phyloP scores from a whole-genome alignment of 2,888 invertebrate genomes.

The Adelognathus sp. region DNA sequence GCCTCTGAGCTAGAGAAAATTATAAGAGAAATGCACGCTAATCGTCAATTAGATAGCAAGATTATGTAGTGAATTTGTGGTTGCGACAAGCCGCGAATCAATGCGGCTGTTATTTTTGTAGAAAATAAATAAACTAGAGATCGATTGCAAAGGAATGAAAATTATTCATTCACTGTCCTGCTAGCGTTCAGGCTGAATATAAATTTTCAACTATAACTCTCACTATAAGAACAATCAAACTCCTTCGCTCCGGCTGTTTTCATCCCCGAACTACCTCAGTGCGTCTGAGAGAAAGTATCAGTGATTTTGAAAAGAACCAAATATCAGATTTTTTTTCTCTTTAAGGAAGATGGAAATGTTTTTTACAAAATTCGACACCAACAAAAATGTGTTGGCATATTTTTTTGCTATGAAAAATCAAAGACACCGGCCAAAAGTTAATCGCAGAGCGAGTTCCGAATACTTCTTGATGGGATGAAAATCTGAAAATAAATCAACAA shows the following conservation, averaged over 20 bases:
- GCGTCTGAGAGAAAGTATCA: too few species aligned
- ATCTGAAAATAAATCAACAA: too few species aligned
- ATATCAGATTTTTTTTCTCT: background rate
- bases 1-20: background rate
- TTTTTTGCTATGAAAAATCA: too few species aligned
- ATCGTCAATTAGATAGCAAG: background rate
- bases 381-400: background rate
- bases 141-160: background rate
- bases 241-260: constrained; percentile 19
- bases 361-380: background rate
- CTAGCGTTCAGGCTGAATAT: constrained; percentile 12
- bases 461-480: too few species aligned
- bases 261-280: background rate
- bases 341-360: background rate
- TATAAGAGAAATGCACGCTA: background rate
- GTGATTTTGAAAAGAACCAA: too few species aligned
- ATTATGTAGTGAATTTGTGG: background rate
- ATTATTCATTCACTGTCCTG: constrained; percentile 1
- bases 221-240: background rate
- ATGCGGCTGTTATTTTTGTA: constrained; percentile 1
- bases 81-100: background rate
- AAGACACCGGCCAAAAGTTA: too few species aligned
- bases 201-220: constrained; percentile 1
- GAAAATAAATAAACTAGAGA: background rate
- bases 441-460: too few species aligned